A percentile compares a stretch with the other conserved stretches of the same genome.
Evolutionary conservation across 2,888 invertebrate species (phyloP).

Genomic region (Rhamphomyia laevipes): DNA sequence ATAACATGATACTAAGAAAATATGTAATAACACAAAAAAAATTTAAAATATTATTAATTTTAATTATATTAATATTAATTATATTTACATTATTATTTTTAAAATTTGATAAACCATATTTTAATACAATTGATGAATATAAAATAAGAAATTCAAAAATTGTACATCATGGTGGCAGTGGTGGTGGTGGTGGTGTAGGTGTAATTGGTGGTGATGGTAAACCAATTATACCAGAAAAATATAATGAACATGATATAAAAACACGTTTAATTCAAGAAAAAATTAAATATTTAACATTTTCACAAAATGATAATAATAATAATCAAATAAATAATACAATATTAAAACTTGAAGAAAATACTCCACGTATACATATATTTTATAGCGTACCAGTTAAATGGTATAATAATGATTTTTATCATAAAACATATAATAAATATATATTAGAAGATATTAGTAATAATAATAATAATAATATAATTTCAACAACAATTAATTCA

Average conservation of each 20-base stretch:
- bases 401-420: conserved; percentile 28
- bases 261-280: conserved; percentile 33
- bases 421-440: conserved; percentile 13
- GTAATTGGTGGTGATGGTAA: neutral
- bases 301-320: conserved; percentile 21
- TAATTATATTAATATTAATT: conserved; percentile 28
- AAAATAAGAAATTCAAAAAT: conserved; percentile 11
- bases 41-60: conserved; percentile 30
- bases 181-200: neutral
- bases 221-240: conserved; percentile 34
- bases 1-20: conserved; percentile 17
- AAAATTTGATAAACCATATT: conserved; percentile 19
- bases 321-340: conserved; percentile 23
- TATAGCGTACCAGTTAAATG: conserved; percentile 34
- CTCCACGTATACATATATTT: conserved; percentile 34
- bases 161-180: conserved; percentile 8
- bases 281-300: conserved; percentile 26
- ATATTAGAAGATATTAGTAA: conserved; percentile 18
- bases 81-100: conserved; percentile 30
- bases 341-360: conserved; percentile 24
- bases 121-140: conserved; percentile 1
- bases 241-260: conserved; percentile 34
- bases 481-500: conserved; percentile 6
- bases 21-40: conserved; percentile 36
- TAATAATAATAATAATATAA: conserved; percentile 15